Conservation (phyloP, 2,888 invertebrate genomes). For the Megamerina dolium region DNA sequence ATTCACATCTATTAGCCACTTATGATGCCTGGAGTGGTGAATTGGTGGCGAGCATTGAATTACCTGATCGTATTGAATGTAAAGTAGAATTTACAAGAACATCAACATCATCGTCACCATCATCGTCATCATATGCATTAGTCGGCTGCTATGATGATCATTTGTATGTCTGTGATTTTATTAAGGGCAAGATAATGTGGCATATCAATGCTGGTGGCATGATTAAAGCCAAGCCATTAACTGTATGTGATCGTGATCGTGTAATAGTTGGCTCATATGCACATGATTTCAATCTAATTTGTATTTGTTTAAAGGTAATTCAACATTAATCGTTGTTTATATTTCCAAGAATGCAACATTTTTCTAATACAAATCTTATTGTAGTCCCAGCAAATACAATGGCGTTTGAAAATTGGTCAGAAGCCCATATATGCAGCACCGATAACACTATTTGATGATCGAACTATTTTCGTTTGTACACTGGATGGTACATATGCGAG, state of each 20-base stretch:
- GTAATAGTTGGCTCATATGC: constrained; percentile 54
- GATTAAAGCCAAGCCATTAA: constrained; percentile 51
- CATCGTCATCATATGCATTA: constrained; percentile 50
- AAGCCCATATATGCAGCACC: background rate
- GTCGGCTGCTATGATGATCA: constrained; percentile 74
- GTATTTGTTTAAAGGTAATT: constrained; percentile 32
- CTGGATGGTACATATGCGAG: constrained; percentile 54
- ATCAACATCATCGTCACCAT: constrained; percentile 7
- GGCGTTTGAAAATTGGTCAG: no score
- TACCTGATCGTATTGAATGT: constrained; percentile 71
- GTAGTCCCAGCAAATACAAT: no score
- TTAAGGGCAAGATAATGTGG: constrained; percentile 57
- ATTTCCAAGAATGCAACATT: no score
- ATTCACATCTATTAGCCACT: constrained; percentile 65
- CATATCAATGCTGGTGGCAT: constrained; percentile 50
- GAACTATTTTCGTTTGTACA: constrained; percentile 48
- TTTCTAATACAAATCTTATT: no score
- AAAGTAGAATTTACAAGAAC: constrained; percentile 53
- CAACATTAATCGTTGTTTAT: no score
- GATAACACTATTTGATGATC: background rate
- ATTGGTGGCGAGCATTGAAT: constrained; percentile 49
- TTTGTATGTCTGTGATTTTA: constrained; percentile 60
- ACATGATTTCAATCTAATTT: constrained; percentile 38
- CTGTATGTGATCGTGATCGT: constrained; percentile 57
- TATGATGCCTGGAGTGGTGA: constrained; percentile 54